Evolutionary conservation across 2,888 invertebrate genomes (phyloP), one percentile per base, ranked within the genome.

Genomic region (Patella pellucida): DNA sequence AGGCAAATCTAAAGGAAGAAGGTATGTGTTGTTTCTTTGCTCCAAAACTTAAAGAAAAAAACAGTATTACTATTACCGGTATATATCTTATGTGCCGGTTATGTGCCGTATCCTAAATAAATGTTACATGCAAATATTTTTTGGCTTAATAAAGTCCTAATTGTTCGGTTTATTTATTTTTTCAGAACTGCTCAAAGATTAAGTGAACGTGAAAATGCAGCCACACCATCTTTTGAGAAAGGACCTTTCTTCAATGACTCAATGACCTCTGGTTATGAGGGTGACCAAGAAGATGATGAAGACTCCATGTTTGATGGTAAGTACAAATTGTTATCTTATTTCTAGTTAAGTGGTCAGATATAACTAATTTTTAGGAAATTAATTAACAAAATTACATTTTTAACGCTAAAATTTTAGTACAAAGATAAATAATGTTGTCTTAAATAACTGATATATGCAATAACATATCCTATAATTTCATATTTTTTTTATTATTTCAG

Each of bases 241-340:
- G 78, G 77, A 23, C 41, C 73, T 41, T 75, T 76, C 16, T 68
- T 84, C 77, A 85, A 86, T 75, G 85, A 84, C 16, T 85, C 86
- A 2, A 78, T 82, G 31, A 71, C 86, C 72, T 86, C 87, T 11
- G 88, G 88, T 9, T 89, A 88, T 71, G 87, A 87, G 23, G 88
- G 86, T 1, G 89, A 89, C 72, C 74, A 79, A 52, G 89, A 89
- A 71, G 85, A 86, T 68, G 82, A 83, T 27, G 85, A 85, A 31
- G 85, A 85, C 11, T 87, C 85, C 2, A 77, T 79, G 52, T 75
- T 83, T 16, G 83, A 84, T 62, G 62, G 62, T 62, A 62, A 62
- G 23, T 23, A 9, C 41, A 41, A 41, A 41, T 41, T 41, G 7
- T 41, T 7, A 31, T 31, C 31, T 2, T 31, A 31, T 31, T 31